These are phyloP conservation scores for Odontophorus gujanensis DNA, from an alignment of 2,113 vertebrate genomes.

Conservation along the genomic window DNA sequence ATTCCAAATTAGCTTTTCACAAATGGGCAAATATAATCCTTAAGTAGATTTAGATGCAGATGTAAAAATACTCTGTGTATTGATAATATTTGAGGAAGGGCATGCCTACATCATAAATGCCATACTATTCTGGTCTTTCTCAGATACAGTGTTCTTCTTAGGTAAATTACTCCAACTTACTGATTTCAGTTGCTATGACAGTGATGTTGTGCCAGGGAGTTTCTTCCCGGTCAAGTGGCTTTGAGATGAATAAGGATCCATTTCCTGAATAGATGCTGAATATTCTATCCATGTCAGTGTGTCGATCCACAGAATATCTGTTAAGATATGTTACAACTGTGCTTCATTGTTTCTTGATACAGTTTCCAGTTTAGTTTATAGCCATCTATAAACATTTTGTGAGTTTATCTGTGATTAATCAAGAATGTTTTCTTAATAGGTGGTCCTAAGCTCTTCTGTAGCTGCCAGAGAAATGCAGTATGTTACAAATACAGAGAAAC, in stretches of 20 bases:
- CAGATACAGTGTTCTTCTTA: neutral
- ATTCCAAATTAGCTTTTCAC: neutral
- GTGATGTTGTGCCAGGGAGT: conserved; percentile 96
- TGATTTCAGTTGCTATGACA: conserved; percentile 92
- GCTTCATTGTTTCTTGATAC: neutral
- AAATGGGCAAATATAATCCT: neutral
- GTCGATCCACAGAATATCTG: conserved; percentile 95
- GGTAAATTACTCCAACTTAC: conserved; percentile 75
- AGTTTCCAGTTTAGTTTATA: neutral
- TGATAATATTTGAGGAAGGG: neutral
- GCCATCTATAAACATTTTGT: neutral
- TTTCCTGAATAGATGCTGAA: conserved; percentile 93
- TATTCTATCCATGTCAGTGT: conserved; percentile 91
- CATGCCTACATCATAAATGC: neutral
- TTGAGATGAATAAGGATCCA: conserved; percentile 92
- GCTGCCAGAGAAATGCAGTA: neutral
- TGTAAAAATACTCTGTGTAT: neutral
- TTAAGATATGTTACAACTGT: conserved; percentile 34
- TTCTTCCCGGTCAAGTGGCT: conserved; percentile 91
- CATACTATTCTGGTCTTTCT: neutral
- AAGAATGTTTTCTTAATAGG: neutral
- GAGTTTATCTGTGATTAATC: neutral
- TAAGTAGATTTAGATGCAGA: neutral
- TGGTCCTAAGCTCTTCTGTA: neutral
- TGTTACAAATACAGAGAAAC: neutral